A percentile compares a stretch with the other conserved stretches of the same genome.
Conservation (phyloP, 92 coral and sea anemone genomes). For the Montipora capitata region DNA sequence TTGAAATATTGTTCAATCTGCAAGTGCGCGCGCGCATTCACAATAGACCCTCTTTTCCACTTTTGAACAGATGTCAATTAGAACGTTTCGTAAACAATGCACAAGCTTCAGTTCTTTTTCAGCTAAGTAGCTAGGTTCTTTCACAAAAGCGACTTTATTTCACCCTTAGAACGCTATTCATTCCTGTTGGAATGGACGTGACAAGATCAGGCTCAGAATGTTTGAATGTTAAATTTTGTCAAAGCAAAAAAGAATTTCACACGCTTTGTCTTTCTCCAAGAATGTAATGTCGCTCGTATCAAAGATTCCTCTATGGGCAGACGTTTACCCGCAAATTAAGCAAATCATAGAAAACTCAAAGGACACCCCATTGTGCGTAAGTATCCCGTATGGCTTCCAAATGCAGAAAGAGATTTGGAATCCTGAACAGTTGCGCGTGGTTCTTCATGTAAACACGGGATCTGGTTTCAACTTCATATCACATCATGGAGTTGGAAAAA, state of each 20-base stretch:
- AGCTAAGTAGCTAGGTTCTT: too few species aligned
- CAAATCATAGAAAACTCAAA: constrained; percentile 48
- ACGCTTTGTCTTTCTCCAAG: background rate
- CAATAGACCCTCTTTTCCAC: background rate
- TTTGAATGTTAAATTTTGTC: too few species aligned
- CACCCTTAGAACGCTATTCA: too few species aligned
- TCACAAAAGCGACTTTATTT: too few species aligned
- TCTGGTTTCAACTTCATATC: constrained; percentile 82
- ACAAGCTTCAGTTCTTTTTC: too few species aligned
- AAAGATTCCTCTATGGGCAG: constrained; percentile 84
- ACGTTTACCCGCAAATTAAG: constrained; percentile 58
- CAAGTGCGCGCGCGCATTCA: constrained; percentile 11
- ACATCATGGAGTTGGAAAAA: constrained; percentile 96
- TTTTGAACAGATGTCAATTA: background rate
- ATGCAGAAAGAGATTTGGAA: constrained; percentile 81
- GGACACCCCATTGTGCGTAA: constrained; percentile 52
- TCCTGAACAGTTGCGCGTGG: constrained; percentile 78
- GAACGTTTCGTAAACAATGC: constrained; percentile 37
- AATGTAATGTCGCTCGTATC: constrained; percentile 55
- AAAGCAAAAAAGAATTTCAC: too few species aligned
- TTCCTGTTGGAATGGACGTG: too few species aligned
- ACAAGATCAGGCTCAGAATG: background rate
- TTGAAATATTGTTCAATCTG: background rate
- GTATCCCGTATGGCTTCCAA: constrained; percentile 88
- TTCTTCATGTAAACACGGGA: constrained; percentile 59